A percentile compares a stretch with the other conserved stretches of the same genome.
Evolutionary conservation across 2,888 invertebrate species (phyloP).

Genomic region (Mesoligia furuncula): DNA sequence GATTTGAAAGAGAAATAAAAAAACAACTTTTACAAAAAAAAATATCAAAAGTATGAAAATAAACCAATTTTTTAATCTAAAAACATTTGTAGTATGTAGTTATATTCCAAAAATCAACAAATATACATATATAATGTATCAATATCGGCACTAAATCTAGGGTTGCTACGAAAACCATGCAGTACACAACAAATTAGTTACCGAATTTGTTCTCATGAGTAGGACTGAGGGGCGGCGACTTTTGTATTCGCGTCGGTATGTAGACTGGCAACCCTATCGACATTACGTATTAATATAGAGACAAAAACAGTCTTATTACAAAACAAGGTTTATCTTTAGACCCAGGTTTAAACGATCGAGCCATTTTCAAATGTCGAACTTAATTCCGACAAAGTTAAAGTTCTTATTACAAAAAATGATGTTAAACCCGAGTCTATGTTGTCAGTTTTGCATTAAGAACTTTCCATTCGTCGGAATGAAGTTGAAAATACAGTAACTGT

Average conservation of each 20-base stretch:
- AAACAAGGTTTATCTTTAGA: too few relatives aligned
- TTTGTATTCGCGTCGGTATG: constrained; percentile 87
- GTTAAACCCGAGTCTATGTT: too few relatives aligned
- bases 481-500: too few relatives aligned
- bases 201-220: constrained; percentile 85
- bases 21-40: background rate
- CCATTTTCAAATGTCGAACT: too few relatives aligned
- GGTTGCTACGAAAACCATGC: constrained; percentile 53
- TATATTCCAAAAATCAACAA: background rate
- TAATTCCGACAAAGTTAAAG: too few relatives aligned
- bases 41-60: background rate
- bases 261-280: constrained; percentile 81
- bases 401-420: too few relatives aligned
- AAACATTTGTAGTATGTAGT: background rate
- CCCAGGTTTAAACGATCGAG: too few relatives aligned
- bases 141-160: constrained; percentile 31
- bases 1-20: background rate
- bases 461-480: too few relatives aligned
- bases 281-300: constrained; percentile 34
- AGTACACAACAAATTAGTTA: constrained; percentile 70
- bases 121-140: background rate
- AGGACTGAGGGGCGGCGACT: constrained; percentile 83
- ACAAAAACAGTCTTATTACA: too few relatives aligned
- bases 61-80: background rate
- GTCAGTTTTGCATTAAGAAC: too few relatives aligned